These are phyloP conservation scores for Glossophaga mutica DNA, from an alignment of 2,797 vertebrate genomes.

Conservation along the genomic window DNA sequence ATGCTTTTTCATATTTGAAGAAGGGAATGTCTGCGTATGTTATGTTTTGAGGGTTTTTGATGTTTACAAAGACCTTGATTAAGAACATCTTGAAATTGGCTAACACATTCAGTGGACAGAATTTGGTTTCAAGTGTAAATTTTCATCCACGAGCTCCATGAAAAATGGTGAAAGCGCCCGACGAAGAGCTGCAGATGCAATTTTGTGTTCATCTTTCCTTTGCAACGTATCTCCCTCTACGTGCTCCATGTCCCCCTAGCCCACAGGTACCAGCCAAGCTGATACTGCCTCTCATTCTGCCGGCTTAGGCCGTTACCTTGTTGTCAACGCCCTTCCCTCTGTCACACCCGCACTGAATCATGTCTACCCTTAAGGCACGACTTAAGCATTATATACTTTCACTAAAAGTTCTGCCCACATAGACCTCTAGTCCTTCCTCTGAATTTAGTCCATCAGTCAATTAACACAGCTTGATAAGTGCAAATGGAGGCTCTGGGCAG, in stretches of 20 bases:
- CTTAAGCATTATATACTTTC: background rate
- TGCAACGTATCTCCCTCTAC: rapidly evolving
- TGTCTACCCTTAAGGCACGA: background rate
- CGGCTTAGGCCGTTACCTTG: no score
- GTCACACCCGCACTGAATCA: background rate
- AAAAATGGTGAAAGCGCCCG: background rate
- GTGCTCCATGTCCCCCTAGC: background rate
- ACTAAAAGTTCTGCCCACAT: background rate
- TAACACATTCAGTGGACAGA: background rate
- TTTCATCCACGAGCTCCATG: background rate
- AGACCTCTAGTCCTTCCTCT: background rate
- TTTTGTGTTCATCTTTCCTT: background rate
- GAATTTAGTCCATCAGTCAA: background rate
- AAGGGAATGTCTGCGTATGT: background rate
- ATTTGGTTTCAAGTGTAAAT: background rate
- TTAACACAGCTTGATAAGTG: background rate
- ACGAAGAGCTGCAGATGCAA: background rate
- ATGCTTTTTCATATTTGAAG: background rate
- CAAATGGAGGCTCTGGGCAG: background rate
- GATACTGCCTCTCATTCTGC: background rate
- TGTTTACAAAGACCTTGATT: background rate
- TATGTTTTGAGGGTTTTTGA: background rate
- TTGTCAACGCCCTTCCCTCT: background rate
- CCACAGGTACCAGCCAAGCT: rapidly evolving
- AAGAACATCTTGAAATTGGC: conserved; percentile 6